phyloP scores from a whole-genome alignment of 2,113 vertebrate genomes.

The Crotalus tigris region DNA sequence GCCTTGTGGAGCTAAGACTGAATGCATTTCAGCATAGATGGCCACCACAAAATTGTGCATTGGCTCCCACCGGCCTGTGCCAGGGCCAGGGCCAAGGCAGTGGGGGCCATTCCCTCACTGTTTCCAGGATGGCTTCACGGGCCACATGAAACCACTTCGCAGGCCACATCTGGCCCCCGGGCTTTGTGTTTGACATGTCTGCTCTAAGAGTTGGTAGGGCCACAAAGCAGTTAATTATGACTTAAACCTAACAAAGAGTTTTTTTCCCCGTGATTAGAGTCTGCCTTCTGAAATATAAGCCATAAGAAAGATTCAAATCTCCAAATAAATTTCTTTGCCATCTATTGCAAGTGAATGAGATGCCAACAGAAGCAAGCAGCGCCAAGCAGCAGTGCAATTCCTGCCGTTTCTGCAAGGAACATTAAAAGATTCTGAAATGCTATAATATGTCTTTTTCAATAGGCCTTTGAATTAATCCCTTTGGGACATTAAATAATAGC shows the following conservation, averaged over 20 bases:
- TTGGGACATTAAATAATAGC: not conserved
- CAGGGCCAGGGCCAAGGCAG: too few species aligned
- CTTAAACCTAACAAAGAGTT: not conserved
- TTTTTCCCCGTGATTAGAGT: not conserved
- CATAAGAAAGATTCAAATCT: not conserved
- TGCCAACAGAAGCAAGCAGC: not conserved
- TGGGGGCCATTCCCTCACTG: too few species aligned
- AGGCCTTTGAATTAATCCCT: not conserved
- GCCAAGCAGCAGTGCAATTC: not conserved
- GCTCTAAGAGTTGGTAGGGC: not conserved
- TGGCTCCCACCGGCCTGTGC: too few species aligned
- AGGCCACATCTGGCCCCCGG: too few species aligned
- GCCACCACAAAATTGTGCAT: too few species aligned
- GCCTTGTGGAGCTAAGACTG: too few species aligned
- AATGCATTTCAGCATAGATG: too few species aligned
- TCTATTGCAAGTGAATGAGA: not conserved
- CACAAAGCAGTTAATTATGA: not conserved
- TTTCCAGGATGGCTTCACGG: too few species aligned
- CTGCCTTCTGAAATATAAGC: not conserved
- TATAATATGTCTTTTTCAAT: not conserved
- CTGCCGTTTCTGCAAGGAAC: not conserved
- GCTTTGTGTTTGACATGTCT: too few species aligned
- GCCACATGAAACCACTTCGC: too few species aligned
- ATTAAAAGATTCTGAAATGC: not conserved
- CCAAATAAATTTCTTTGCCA: not conserved